A percentile compares a stretch with the other conserved stretches of the same genome.
Conservation (phyloP, 2,797 vertebrate genomes). For the Phrynocephalus guinanensis region DNA sequence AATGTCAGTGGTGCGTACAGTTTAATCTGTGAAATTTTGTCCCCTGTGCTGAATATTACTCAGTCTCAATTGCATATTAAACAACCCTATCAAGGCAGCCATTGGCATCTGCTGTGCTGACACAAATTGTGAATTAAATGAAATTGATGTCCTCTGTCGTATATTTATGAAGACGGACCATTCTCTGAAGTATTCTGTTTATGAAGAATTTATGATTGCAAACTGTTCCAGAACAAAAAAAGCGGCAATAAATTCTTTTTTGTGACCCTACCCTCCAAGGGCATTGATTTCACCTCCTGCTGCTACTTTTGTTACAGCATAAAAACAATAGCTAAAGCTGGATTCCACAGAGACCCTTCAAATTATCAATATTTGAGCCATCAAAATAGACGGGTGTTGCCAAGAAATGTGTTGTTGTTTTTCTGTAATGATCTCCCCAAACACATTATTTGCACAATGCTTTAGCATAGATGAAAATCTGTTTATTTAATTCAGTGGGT, state of each 20-base stretch:
- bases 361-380: constrained; percentile 88
- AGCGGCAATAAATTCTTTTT: constrained; percentile 93
- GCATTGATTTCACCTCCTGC: constrained; percentile 88
- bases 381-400: constrained; percentile 78
- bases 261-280: constrained; percentile 90
- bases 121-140: constrained; percentile 99
- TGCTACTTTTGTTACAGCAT: constrained; percentile 87
- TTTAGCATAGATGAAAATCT: constrained; percentile 67
- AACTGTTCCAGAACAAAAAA: constrained; percentile 92
- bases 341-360: constrained; percentile 84
- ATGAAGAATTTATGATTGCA: constrained; percentile 97
- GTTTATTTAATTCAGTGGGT: constrained; percentile 76
- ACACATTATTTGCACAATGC: constrained; percentile 76
- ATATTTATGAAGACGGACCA: constrained; percentile 95
- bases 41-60: constrained; percentile 89
- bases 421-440: constrained; percentile 78
- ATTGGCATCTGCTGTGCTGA: constrained; percentile 98
- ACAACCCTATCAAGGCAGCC: constrained; percentile 94
- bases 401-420: constrained; percentile 69
- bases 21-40: constrained; percentile 89
- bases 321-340: constrained; percentile 86
- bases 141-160: constrained; percentile 98
- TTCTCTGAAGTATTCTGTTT: constrained; percentile 97
- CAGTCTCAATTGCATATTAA: constrained; percentile 96
- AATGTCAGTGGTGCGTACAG: constrained; percentile 89